Percentiles rank a stretch among this genome's conserved stretches.
These are phyloP conservation scores for Choristoneura rosaceana DNA, from an alignment of 2,888 invertebrate genomes.

Conservation along the genomic window DNA sequence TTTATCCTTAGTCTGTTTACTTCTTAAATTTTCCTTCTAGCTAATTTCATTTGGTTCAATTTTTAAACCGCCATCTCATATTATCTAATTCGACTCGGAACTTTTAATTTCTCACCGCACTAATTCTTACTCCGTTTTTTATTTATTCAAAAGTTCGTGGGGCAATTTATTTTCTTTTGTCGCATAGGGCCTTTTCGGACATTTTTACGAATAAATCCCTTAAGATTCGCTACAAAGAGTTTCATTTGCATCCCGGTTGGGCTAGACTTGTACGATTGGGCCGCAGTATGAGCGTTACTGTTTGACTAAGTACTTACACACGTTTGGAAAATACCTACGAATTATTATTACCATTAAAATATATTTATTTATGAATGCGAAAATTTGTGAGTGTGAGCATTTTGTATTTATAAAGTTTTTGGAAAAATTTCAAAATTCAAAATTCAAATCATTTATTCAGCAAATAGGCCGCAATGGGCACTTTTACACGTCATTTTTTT, in stretches of 20 bases:
- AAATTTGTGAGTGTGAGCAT: too few relatives aligned
- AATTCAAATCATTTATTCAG: too few relatives aligned
- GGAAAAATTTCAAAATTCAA: too few relatives aligned
- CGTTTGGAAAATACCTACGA: too few relatives aligned
- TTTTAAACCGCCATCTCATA: not conserved
- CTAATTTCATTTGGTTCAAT: not conserved
- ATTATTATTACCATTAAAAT: too few relatives aligned
- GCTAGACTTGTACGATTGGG: slow-evolving; percentile 57
- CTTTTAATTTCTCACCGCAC: slow-evolving; percentile 9
- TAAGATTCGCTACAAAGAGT: slow-evolving; percentile 81
- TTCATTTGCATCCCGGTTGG: slow-evolving; percentile 76
- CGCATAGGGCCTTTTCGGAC: slow-evolving; percentile 60
- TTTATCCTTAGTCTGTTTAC: not conserved
- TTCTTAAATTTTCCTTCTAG: not conserved
- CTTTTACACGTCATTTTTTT: too few relatives aligned
- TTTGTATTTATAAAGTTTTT: too few relatives aligned
- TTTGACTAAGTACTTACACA: not conserved
- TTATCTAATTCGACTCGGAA: slow-evolving; percentile 14
- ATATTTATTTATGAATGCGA: too few relatives aligned
- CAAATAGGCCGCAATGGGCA: too few relatives aligned
- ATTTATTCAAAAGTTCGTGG: slow-evolving; percentile 56
- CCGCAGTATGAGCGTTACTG: slow-evolving; percentile 43
- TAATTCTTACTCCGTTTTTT: slow-evolving; percentile 45
- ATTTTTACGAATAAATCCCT: slow-evolving; percentile 80
- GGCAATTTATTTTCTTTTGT: slow-evolving; percentile 74